Conservation (phyloP, 2,797 vertebrate genomes). For the Hirundo rustica region DNA sequence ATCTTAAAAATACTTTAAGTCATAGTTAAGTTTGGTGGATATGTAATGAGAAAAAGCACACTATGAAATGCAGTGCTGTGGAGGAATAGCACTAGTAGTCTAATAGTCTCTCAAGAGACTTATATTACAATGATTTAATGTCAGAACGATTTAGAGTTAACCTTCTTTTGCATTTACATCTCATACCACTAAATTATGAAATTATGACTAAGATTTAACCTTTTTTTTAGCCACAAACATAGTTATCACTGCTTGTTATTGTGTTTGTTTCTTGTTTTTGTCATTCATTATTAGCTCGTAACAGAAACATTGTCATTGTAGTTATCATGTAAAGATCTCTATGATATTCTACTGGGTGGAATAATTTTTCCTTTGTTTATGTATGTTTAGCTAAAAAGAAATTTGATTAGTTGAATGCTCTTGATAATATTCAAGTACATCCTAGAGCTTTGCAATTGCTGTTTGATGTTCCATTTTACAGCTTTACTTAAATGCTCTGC, state of each 20-base stretch:
- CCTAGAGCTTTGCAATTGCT: slow-evolving; percentile 12
- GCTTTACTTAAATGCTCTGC: slow-evolving; percentile 60
- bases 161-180: neutral
- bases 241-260: neutral
- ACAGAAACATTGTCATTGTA: neutral
- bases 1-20: neutral
- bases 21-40: neutral
- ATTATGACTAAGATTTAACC: neutral
- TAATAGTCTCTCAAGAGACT: neutral
- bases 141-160: neutral
- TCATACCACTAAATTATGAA: neutral
- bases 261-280: neutral
- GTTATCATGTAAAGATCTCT: neutral
- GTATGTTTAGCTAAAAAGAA: neutral
- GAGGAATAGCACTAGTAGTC: neutral
- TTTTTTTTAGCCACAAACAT: neutral
- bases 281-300: neutral
- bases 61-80: neutral
- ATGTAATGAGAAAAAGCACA: neutral
- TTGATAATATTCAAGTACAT: slow-evolving; percentile 1
- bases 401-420: slow-evolving; percentile 1
- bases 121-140: neutral
- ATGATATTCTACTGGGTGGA: neutral
- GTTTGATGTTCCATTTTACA: slow-evolving; percentile 60
- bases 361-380: neutral